Evolutionary conservation across 1,140 invertebrate species (phyloP), one percentile per base, ranked within the genome.

Genomic region (Solen grandis): DNA sequence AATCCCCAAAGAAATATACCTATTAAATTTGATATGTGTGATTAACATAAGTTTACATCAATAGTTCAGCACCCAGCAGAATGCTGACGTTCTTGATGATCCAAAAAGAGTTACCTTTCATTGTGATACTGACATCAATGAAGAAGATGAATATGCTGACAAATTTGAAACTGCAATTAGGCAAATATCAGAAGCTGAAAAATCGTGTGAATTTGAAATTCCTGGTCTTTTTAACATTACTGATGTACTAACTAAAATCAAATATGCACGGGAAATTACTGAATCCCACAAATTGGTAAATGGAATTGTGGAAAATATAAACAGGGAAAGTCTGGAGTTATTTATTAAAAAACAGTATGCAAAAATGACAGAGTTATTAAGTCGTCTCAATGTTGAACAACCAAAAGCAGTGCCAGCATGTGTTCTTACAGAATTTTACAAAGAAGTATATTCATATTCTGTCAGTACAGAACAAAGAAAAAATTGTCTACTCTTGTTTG

Each of bases 111-210:
- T n/a, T 19, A 4, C 8, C n/a, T 16, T 54, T 13, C 5, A 33
- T 13, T 16, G 33, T 25, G 38, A 16, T 54, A 25, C 14, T 27
- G 50, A 54, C 35, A 22, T 19, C 5, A 55, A 5, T 16, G 33
- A 31, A 33, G 72, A 75, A 2, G 59, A 41, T 13, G 57, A 75
- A 1, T 63, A 63, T 63, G 72, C 62, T 63, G 55, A 62, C 10
- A 41, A 62, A 16, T 75, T 75, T 50, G 29, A 62, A 25, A 27
- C 25, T 19, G 19, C 63, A n/a, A 63, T 75, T 16, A 13, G 22
- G 31, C 19, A 8, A 4, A 75, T 75, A 10, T 36, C 33, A 1
- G 19, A 60, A 13, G 50, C 36, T 5, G 35, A 22, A 13, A 35
- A 59, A n/a, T 3, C 8, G 27, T 22, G 29, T 16, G 31, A 41